A percentile compares a stretch with the other conserved stretches of the same genome.
These are phyloP conservation scores for Anarrhichthys ocellatus DNA, from an alignment of 2,113 vertebrate species.

Conservation along the genomic window DNA sequence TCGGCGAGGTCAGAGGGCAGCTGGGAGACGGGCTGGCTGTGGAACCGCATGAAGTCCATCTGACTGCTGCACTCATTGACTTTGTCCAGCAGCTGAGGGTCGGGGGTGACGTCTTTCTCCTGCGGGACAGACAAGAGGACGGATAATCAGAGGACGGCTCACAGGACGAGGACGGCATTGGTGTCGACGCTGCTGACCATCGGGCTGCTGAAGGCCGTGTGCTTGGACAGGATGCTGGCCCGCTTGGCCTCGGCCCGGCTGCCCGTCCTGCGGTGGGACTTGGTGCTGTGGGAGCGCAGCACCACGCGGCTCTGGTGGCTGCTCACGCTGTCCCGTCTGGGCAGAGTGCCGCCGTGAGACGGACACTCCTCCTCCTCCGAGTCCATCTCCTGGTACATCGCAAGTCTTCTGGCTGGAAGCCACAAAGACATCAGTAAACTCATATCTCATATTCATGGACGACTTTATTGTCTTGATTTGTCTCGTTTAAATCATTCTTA, in stretches of 20 bases:
- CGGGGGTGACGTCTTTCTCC: slow-evolving; percentile 97
- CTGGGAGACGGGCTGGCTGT: slow-evolving; percentile 85
- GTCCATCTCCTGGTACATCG: slow-evolving; percentile 95
- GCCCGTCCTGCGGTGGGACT: slow-evolving; percentile 90
- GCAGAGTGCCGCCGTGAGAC: slow-evolving; percentile 85
- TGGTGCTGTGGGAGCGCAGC: slow-evolving; percentile 91
- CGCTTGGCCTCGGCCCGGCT: slow-evolving; percentile 93
- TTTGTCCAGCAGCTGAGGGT: slow-evolving; percentile 93
- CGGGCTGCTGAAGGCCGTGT: slow-evolving; percentile 98
- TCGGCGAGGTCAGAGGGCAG: slow-evolving; percentile 92
- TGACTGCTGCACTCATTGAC: slow-evolving; percentile 91
- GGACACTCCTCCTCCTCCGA: slow-evolving; percentile 92
- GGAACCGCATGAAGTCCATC: slow-evolving; percentile 87
- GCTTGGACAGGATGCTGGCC: slow-evolving; percentile 93
- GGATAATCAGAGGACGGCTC: slow-evolving; percentile 18
- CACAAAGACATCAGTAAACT: slow-evolving; percentile 4
- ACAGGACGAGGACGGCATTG: neutral
- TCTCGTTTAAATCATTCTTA: no score
- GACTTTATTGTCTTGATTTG: no score
- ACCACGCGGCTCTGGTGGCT: slow-evolving; percentile 90
- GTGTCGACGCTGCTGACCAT: slow-evolving; percentile 85
- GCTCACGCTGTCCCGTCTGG: slow-evolving; percentile 86
- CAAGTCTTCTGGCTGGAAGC: slow-evolving; percentile 88
- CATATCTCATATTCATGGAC: no score
- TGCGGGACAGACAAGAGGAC: slow-evolving; percentile 60